These are phyloP conservation scores for Coecobrya sp. DNA, from an alignment of 2,888 invertebrate species.

Conservation along the genomic window DNA sequence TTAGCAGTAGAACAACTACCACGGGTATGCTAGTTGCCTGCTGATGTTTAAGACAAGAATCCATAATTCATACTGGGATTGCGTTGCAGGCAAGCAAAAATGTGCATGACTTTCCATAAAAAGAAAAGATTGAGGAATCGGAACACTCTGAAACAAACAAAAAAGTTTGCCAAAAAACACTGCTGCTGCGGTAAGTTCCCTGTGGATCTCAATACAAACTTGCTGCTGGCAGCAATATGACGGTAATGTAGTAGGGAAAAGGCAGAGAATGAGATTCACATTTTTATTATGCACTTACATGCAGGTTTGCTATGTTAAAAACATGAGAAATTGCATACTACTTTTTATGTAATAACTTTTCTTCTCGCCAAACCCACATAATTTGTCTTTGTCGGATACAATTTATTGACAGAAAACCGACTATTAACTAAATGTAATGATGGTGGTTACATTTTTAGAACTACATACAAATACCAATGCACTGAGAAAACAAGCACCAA, in stretches of 20 bases:
- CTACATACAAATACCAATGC: not conserved
- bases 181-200: not conserved
- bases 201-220: not conserved
- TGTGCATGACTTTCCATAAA: not conserved
- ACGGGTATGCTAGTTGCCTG: not conserved
- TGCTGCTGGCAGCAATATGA: not conserved
- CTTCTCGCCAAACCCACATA: not conserved
- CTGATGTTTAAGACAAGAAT: not conserved
- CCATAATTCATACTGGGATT: not conserved
- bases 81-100: not conserved
- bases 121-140: not conserved
- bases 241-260: not conserved
- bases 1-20: not conserved
- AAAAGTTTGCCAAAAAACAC: slow-evolving; percentile 4
- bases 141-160: not conserved
- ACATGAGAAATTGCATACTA: not conserved
- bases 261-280: not conserved
- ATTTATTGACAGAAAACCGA: not conserved
- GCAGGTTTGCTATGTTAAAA: no score
- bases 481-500: not conserved
- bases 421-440: not conserved
- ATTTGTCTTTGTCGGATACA: not conserved
- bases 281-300: not conserved
- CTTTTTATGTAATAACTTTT: not conserved
- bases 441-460: not conserved